Percentiles rank a stretch among this genome's conserved stretches.
These are phyloP conservation scores for Leucania comma DNA, from an alignment of 2,888 invertebrate genomes.

Conservation along the genomic window DNA sequence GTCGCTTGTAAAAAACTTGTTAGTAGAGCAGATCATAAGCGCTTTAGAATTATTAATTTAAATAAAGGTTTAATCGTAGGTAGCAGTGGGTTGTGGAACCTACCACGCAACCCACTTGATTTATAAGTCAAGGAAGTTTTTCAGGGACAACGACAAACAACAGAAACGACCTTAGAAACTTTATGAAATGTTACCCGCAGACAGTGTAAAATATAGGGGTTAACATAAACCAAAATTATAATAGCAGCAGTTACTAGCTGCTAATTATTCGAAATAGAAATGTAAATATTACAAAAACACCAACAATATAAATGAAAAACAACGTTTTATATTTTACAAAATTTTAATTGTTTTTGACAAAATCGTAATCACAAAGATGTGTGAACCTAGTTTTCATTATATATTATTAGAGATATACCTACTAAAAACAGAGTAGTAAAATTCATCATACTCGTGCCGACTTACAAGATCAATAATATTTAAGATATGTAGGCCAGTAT, in stretches of 20 bases:
- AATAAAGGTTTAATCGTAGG: background rate
- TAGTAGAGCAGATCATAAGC: background rate
- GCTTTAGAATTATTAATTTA: background rate
- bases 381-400: background rate
- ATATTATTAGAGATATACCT: background rate
- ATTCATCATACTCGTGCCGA: slow-evolving; percentile 2
- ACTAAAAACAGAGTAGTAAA: background rate
- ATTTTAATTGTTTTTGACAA: background rate
- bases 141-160: slow-evolving; percentile 51
- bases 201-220: background rate
- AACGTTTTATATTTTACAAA: background rate
- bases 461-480: slow-evolving; percentile 44
- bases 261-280: slow-evolving; percentile 4
- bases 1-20: slow-evolving; percentile 4
- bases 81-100: background rate
- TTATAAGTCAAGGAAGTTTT: slow-evolving; percentile 39
- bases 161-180: slow-evolving; percentile 35
- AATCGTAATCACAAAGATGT: background rate
- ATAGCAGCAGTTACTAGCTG: background rate
- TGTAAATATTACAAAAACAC: background rate
- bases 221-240: background rate
- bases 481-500: slow-evolving; percentile 47
- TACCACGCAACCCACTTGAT: background rate
- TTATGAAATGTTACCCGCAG: slow-evolving; percentile 21
- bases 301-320: background rate